Conservation (phyloP, 2,797 vertebrate genomes). For the Percopsis omiscomaycus region DNA sequence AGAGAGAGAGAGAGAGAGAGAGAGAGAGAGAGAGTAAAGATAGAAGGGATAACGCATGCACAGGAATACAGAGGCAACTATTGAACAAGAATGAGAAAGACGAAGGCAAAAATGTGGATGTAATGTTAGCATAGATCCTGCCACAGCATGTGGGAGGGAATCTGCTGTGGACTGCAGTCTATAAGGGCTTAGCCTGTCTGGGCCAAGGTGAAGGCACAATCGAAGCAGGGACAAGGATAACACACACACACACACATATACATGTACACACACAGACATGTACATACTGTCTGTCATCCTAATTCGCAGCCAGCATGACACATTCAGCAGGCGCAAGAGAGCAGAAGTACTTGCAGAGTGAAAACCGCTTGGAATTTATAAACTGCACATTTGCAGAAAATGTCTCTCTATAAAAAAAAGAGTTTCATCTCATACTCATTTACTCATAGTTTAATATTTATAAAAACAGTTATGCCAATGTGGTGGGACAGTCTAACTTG, state of each 20-base stretch:
- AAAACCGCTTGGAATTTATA: constrained; percentile 40
- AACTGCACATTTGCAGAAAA: constrained; percentile 22
- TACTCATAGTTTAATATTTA: no score
- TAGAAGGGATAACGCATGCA: neutral
- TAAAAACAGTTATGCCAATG: no score
- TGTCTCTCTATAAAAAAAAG: no score
- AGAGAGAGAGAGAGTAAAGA: neutral
- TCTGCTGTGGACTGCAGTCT: constrained; percentile 55
- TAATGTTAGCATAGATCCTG: constrained; percentile 50
- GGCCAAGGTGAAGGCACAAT: constrained; percentile 20
- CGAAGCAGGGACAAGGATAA: constrained; percentile 25
- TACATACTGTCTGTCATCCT: constrained; percentile 44
- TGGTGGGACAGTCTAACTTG: no score
- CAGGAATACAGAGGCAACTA: neutral
- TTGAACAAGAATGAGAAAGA: neutral
- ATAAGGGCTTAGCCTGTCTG: constrained; percentile 34
- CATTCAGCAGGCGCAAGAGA: constrained; percentile 19
- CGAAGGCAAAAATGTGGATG: constrained; percentile 26
- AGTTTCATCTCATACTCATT: no score
- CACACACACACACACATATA: constrained; percentile 27
- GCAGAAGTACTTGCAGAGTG: constrained; percentile 11
- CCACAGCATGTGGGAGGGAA: constrained; percentile 23
- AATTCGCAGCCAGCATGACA: constrained; percentile 46
- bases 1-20: constrained; percentile 1
- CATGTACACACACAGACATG: constrained; percentile 16